phyloP scores from a whole-genome alignment of 1,140 invertebrate genomes.

The Propsilocerus akamusi region DNA sequence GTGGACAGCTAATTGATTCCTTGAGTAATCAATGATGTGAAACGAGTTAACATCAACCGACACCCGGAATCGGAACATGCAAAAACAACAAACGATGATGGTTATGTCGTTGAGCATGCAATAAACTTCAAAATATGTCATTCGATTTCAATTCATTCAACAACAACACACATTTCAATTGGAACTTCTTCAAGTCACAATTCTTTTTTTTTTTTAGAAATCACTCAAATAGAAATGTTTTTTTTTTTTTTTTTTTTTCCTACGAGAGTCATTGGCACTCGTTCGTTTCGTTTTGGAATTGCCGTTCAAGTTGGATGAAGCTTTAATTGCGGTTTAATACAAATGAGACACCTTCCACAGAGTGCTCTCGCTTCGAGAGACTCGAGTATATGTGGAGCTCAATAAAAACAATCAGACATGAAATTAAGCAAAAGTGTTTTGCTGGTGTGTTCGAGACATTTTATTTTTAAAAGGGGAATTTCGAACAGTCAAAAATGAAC shows the following conservation, averaged over 20 bases:
- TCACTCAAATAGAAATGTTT: background rate
- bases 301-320: background rate
- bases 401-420: no score
- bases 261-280: background rate
- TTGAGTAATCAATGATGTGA: background rate
- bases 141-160: no score
- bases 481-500: background rate
- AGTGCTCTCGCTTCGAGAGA: no score
- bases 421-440: no score
- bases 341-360: slow-evolving; percentile 3
- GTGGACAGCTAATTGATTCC: slow-evolving; percentile 2
- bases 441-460: no score
- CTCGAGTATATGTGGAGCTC: no score
- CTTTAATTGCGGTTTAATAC: slow-evolving; percentile 4
- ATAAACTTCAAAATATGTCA: background rate
- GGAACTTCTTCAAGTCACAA: background rate
- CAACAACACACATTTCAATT: background rate
- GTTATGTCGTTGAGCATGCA: background rate
- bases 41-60: background rate
- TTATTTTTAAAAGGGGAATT: background rate
- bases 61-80: background rate
- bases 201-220: background rate
- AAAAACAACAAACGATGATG: no score
- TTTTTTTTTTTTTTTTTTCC: background rate
- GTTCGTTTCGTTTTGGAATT: no score